Percentiles rank a stretch among this genome's conserved stretches.
Evolutionary conservation across 2,113 vertebrate genomes (phyloP).

Genomic region (Salvator merianae): DNA sequence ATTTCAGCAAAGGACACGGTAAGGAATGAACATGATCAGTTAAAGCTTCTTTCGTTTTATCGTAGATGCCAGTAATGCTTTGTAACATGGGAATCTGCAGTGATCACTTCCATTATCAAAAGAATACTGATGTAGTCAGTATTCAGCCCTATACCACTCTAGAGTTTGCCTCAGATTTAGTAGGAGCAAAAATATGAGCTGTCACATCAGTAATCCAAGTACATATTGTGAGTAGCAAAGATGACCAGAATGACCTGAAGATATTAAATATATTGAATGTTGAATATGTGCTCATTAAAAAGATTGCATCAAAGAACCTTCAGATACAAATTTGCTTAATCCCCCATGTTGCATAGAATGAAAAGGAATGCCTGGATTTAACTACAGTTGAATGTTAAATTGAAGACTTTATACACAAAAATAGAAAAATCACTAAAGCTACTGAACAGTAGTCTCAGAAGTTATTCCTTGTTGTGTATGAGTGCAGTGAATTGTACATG

Average conservation of each 20-base stretch:
- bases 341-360: slow-evolving; percentile 5
- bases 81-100: background rate
- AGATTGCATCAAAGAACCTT: slow-evolving; percentile 50
- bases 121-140: background rate
- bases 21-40: background rate
- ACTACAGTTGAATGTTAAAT: background rate
- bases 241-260: slow-evolving; percentile 14
- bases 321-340: slow-evolving; percentile 16
- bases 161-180: background rate
- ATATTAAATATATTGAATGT: slow-evolving; percentile 35
- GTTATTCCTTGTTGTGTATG: background rate
- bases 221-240: slow-evolving; percentile 11
- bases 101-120: background rate
- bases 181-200: background rate
- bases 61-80: background rate
- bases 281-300: slow-evolving; percentile 52
- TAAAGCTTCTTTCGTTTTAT: background rate
- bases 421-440: background rate
- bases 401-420: background rate
- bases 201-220: background rate
- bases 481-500: too few relatives aligned
- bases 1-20: background rate
- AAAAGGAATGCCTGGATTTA: slow-evolving; percentile 36
- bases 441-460: slow-evolving; percentile 1
- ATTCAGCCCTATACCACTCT: background rate